Evolutionary conservation across 2,888 invertebrate genomes (phyloP), one percentile per base, ranked within the genome.

Genomic region (Allophyes oxyacanthae): DNA sequence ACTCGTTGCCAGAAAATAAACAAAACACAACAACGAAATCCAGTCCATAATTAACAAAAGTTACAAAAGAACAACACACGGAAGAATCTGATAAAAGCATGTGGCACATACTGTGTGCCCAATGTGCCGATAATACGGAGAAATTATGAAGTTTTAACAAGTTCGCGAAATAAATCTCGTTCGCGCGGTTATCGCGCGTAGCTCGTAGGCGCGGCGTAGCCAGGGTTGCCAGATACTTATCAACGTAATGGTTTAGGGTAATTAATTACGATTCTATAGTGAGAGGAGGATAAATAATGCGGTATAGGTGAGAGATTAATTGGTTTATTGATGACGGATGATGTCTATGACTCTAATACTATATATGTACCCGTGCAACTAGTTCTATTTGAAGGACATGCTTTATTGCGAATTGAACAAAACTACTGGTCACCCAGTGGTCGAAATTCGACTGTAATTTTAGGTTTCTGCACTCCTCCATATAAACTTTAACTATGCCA

Each of bases 101-200:
- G 66, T 60, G 72, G 59, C 85, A 83, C 88, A 88, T 83, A 85
- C 84, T 78, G 80, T 78, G 78, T 78, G 77, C 84, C 85, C 84
- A 77, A 80, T 78, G 78, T 78, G 77, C 84, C 85, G 90, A 90
- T 90, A 90, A 91, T 91, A 80, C 90, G 79, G 75, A 66, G 82
- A 89, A 90, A 92, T 91, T 89, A 89, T 88, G 84, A 92, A 92
- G 90, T 92, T 92, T 81, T 89, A 91, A 90, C 88, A 91, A 91
- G 89, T 92, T 91, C 75, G 75, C 72, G 78, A 86, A 89, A 92
- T 92, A 92, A 92, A 92, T 92, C 92, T 92, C 87, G 65, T 81
- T 82, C 78, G 81, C 80, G 87, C 84, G 90, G 89, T 91, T 91
- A 91, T 91, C 91, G 60, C 49, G 58, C 56, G 58, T 44, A 60